Percentiles rank a stretch among this genome's conserved stretches.
phyloP scores from a whole-genome alignment of 2,888 invertebrate species.

The Homarus gammarus region DNA sequence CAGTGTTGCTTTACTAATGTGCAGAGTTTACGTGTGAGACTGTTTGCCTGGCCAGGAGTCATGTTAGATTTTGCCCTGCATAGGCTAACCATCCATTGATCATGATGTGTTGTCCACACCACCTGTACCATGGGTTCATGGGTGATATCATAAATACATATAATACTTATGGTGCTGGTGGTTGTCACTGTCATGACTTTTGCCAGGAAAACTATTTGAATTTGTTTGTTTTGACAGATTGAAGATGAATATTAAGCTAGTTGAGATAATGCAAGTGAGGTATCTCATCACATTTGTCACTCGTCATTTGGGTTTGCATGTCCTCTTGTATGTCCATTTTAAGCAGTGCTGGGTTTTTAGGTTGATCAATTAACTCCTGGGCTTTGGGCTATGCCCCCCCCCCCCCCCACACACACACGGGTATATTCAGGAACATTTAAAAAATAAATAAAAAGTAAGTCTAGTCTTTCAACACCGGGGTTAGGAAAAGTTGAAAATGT shows the following conservation, averaged over 20 bases:
- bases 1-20: no score
- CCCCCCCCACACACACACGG: no score
- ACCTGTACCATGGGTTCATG: conserved; percentile 26
- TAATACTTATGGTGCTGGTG: conserved; percentile 14
- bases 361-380: no score
- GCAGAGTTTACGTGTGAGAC: no score
- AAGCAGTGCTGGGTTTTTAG: not conserved
- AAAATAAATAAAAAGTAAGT: no score
- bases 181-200: not conserved
- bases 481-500: no score
- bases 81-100: no score
- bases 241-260: not conserved
- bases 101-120: not conserved
- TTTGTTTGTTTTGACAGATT: not conserved
- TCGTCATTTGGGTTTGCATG: not conserved
- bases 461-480: no score
- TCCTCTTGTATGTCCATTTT: not conserved
- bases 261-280: not conserved
- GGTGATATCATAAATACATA: conserved; percentile 59
- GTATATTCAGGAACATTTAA: no score
- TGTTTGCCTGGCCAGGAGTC: no score
- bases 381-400: no score
- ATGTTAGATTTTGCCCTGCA: no score
- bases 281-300: not conserved
- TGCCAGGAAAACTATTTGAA: not conserved